A percentile compares a stretch with the other conserved stretches of the same genome.
Evolutionary conservation across 2,797 vertebrate genomes (phyloP).

Genomic region (Enteromius unitaeniatus): DNA sequence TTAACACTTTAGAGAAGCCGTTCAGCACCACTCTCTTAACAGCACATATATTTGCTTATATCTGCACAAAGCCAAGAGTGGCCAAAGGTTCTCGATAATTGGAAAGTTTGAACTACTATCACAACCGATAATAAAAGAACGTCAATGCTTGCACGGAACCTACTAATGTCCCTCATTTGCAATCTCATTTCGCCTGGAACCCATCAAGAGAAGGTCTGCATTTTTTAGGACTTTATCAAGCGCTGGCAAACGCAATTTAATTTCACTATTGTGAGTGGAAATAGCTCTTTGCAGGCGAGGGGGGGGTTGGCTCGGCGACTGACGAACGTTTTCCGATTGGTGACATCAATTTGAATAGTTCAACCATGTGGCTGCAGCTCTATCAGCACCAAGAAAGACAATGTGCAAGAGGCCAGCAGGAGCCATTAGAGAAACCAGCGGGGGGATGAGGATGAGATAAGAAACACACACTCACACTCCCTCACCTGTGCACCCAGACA

Average conservation of each 20-base stretch:
- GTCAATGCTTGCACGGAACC: slow-evolving; percentile 73
- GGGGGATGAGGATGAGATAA: slow-evolving; percentile 59
- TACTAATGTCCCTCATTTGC: slow-evolving; percentile 84
- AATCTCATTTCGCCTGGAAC: slow-evolving; percentile 81
- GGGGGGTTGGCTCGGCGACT: slow-evolving; percentile 42
- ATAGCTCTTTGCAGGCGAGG: slow-evolving; percentile 57
- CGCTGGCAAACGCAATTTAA: slow-evolving; percentile 84
- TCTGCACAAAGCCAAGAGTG: slow-evolving; percentile 57
- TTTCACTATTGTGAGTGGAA: slow-evolving; percentile 71
- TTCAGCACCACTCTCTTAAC: slow-evolving; percentile 40
- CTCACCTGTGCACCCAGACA: slow-evolving; percentile 33
- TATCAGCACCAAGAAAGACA: slow-evolving; percentile 66
- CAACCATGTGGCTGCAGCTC: slow-evolving; percentile 64
- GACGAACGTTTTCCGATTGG: slow-evolving; percentile 66
- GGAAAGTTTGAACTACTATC: slow-evolving; percentile 66
- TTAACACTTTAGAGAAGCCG: slow-evolving; percentile 38
- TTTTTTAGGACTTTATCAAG: slow-evolving; percentile 78
- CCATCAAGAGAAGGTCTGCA: slow-evolving; percentile 76
- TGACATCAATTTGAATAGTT: slow-evolving; percentile 87
- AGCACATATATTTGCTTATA: slow-evolving; percentile 40
- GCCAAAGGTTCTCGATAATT: slow-evolving; percentile 65
- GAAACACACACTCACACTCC: slow-evolving; percentile 18
- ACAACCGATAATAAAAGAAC: slow-evolving; percentile 76
- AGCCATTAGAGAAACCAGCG: slow-evolving; percentile 64
- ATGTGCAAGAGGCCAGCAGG: slow-evolving; percentile 58